Evolutionary conservation across 2,113 vertebrate genomes (phyloP), one percentile per base, ranked within the genome.

Genomic region (Rynchops niger): DNA sequence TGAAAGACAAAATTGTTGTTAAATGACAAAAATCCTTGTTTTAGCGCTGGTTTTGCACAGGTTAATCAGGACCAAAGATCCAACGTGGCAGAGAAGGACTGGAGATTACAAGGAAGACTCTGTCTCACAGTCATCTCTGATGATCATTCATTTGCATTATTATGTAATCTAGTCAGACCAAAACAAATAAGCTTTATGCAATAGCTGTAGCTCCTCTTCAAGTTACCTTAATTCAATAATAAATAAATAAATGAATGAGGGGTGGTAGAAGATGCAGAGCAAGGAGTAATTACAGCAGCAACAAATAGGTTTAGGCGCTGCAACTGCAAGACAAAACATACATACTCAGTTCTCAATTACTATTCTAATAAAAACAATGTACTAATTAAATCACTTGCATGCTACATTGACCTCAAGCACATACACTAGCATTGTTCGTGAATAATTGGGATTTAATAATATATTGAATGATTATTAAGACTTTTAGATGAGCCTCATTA

Each of bases 401-500:
- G 76, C 91, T 94, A 76, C 2, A 0, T 11, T 93, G 94, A 95
- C 90, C 94, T 86, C 79, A 55, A 93, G 18, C 27, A 80, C 81
- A 76, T 49, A 87, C 12, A 62, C 29, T 59, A 45, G 29, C 47
- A 92, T 67, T 95, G 87, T 74, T 90, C 50, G 38, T n/a, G 42
- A 96, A 90, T 94, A 93, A 95, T 49, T 83, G 34, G 63, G 32
- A 71, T 85, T 96, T 91, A 90, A 86, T 89, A 93, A 90, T 86
- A 90, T 83, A 86, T 78, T 72, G 63, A 94, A 91, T 16, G 34
- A 93, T 85, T 92, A 94, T 55, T 89, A 95, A 70, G 71, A 74
- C 73, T 95, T 89, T 90, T n/a, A 87, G 93, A 86, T 53, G 49
- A 91, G 81, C 93, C 86, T 87, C 95, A 87, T 87, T 97, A 76